Base-by-base conservation (phyloP, 37 sponge, comb jelly and placozoan genomes). In the Bolinopsis microptera region DNA sequence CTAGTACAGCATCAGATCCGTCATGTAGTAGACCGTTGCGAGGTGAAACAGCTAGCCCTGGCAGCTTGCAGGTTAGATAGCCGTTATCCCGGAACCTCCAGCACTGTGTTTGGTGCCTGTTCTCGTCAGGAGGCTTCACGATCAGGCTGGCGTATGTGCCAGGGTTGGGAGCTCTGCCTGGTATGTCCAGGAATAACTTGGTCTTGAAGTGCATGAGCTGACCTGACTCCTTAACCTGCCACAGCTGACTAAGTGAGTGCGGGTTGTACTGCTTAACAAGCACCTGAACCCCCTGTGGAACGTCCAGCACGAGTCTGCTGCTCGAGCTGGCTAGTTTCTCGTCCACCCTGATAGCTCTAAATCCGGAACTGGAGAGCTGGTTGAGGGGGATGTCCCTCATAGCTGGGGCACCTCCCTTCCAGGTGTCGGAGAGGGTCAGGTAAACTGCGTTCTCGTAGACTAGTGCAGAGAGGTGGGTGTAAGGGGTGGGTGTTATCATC, bases 291-390 rank as follows among this genome's bases (percentile, higher is more conserved):
- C 82, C 82, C 23, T 80, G 82, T 23, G 82, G 82, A 8, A 80
- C 82, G 30, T 80, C 82, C 82, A 80, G 23, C 8, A 80, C 82
- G 8, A 80, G 82, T 80, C 82, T 80, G 38, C 38, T 33, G 30
- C 38, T 36, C 1, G 38, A 36, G 22, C 8, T 13, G 23, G 82
- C 37, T 30, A 80, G 82, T 35, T 34, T 80, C 35, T 80, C 82
- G 38, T 80, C 82, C 3, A 80, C 38, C 37, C 82, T 80, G 38
- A 80, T 34, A 8, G 82, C 35, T 35, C 82, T 80, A 22, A 33
- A 33, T 1, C 23, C 37, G 37, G 38, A 2, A 9, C 37, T 80
- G 23, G 21, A 16, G 23, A 80, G 82, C 21, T 35, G 35, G 38
- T 31, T 35, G 21, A 80, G 35, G 8, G 82, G 82, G 31, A 35